Percentiles rank a stretch among this genome's conserved stretches.
These are phyloP conservation scores for Lasioglossum vierecki DNA, from an alignment of 2,888 invertebrate species.

Conservation along the genomic window DNA sequence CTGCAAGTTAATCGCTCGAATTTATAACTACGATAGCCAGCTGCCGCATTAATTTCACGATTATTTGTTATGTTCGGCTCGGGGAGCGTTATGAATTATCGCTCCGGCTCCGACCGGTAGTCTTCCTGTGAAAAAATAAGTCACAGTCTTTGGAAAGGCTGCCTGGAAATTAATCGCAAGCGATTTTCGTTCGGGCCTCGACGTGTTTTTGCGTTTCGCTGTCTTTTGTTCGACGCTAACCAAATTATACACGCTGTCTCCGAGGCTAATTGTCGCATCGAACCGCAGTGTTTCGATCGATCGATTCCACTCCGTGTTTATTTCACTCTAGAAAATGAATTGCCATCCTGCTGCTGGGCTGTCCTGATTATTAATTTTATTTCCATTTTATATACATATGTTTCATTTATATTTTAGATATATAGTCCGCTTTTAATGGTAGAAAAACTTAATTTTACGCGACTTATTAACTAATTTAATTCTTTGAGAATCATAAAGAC, in stretches of 20 bases:
- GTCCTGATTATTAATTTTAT: neutral
- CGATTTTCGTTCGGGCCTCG: too few species aligned
- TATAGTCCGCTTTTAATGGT: too few species aligned
- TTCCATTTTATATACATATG: neutral
- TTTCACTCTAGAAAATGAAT: neutral
- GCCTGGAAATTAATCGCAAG: neutral
- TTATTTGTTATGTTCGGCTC: neutral
- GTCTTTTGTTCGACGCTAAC: neutral
- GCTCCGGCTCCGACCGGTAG: neutral
- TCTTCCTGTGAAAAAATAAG: neutral
- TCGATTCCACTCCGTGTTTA: neutral
- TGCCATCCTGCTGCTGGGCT: neutral
- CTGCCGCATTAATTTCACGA: slow-evolving; percentile 10
- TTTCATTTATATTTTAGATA: neutral
- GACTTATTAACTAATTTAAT: too few species aligned
- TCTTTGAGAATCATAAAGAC: too few species aligned
- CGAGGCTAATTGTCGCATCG: neutral
- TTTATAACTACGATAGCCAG: slow-evolving; percentile 16
- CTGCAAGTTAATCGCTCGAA: slow-evolving; percentile 11
- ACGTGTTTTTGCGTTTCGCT: too few species aligned
- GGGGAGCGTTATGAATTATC: neutral
- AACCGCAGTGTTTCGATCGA: neutral
- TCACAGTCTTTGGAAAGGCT: neutral
- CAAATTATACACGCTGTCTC: neutral
- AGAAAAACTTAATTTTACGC: too few species aligned